These are phyloP conservation scores for Micromussa lordhowensis DNA, from an alignment of 92 coral and sea anemone genomes.

Conservation along the genomic window DNA sequence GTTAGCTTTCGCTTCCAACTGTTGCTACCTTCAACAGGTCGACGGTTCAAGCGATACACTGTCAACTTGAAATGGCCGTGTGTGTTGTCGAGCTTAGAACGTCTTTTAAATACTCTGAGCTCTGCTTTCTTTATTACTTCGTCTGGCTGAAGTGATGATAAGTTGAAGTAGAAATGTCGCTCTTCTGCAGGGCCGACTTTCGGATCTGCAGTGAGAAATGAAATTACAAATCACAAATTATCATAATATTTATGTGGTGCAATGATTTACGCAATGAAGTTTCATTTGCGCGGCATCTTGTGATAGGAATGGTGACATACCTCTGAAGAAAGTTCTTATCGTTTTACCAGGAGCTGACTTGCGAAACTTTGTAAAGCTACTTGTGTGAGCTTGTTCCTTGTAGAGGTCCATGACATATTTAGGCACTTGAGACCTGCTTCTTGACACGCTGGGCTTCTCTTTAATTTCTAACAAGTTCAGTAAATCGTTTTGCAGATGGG, in stretches of 20 bases:
- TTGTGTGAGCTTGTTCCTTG: slow-evolving; percentile 73
- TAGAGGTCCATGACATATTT: slow-evolving; percentile 86
- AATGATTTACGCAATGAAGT: slow-evolving; percentile 18
- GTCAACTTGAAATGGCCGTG: slow-evolving; percentile 77
- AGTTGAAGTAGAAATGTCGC: slow-evolving; percentile 83
- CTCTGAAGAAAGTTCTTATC: slow-evolving; percentile 89
- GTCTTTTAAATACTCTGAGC: slow-evolving; percentile 87
- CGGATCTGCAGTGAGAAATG: slow-evolving; percentile 32
- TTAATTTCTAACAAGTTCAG: slow-evolving; percentile 81
- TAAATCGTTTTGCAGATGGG: slow-evolving; percentile 75
- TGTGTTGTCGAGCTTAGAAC: slow-evolving; percentile 70
- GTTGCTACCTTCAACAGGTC: slow-evolving; percentile 57
- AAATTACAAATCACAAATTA: slow-evolving; percentile 33
- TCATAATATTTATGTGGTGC: slow-evolving; percentile 19
- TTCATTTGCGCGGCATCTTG: slow-evolving; percentile 2
- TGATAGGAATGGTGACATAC: slow-evolving; percentile 45
- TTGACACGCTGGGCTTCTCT: slow-evolving; percentile 77
- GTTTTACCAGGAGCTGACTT: slow-evolving; percentile 73
- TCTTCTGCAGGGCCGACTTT: slow-evolving; percentile 69
- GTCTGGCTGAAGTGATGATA: slow-evolving; percentile 71
- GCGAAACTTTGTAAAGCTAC: slow-evolving; percentile 75
- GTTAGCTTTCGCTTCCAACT: slow-evolving; percentile 81
- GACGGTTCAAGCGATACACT: slow-evolving; percentile 72
- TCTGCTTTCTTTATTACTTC: slow-evolving; percentile 82
- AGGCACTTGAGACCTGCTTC: slow-evolving; percentile 85